phyloP scores from a whole-genome alignment of 2,113 vertebrate species.

The Sebastes fasciatus region DNA sequence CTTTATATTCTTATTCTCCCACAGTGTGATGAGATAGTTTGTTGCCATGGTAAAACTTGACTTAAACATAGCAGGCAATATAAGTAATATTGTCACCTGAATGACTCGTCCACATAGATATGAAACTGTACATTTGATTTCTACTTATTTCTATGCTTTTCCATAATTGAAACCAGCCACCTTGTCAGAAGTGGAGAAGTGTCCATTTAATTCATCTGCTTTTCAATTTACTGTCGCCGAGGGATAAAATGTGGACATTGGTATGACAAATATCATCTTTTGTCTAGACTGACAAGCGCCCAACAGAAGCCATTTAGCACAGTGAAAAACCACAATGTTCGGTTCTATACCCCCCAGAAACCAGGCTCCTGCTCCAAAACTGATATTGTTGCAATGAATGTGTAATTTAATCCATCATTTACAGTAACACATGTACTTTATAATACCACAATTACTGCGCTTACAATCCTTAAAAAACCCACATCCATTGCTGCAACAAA shows the following conservation, averaged over 20 bases:
- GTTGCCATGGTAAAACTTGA: background rate
- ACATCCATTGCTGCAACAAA: background rate
- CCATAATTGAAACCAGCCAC: background rate
- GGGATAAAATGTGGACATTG: conserved; percentile 15
- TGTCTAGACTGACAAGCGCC: background rate
- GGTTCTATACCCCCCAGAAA: conserved; percentile 6
- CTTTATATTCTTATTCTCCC: too few relatives aligned
- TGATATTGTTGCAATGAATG: background rate
- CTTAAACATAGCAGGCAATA: background rate
- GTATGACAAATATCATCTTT: conserved; percentile 10
- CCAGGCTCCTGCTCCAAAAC: conserved; percentile 19
- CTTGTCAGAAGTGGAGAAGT: too few relatives aligned
- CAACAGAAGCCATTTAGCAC: background rate
- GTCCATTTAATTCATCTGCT: conserved; percentile 4
- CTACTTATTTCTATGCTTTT: background rate
- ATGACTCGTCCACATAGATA: background rate
- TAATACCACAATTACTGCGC: conserved; percentile 11
- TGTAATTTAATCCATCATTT: conserved; percentile 38
- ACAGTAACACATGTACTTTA: conserved; percentile 2
- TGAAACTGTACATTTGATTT: background rate
- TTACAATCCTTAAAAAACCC: background rate
- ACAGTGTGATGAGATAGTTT: too few relatives aligned
- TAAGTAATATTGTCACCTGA: background rate
- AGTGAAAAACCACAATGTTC: background rate
- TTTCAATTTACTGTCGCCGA: background rate